Base-by-base conservation (phyloP, 2,113 vertebrate genomes). In the Tachycineta bicolor region DNA sequence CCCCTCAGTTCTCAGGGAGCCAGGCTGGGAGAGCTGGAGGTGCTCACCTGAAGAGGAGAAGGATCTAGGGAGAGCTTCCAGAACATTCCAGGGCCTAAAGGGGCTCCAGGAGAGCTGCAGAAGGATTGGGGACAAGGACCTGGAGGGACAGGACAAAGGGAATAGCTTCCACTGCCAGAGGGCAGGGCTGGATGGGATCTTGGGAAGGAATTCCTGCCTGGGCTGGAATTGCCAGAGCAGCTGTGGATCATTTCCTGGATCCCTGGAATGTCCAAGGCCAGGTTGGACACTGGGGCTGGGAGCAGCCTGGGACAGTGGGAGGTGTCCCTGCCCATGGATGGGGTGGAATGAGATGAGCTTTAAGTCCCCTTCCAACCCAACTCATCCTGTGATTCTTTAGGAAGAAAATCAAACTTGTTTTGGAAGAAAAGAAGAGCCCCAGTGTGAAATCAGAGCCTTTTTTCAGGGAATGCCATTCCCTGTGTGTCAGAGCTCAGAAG, bases 21-120 rank as follows among this genome's bases (percentile, higher is more conserved):
- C 64, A 62, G 55, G 13, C 29, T 71, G 75, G 50, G 34, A 73
- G 59, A 73, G 76, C 50, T 73, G 59, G 31, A 43, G 0, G 0
- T 26, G 67, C 0, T 65, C 44, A 0, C 14, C 43, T 50, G 43
- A 43, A 58, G 31, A 37, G 0, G 31, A 0, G 76, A 73, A 80
- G 41, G 56, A 0, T 31, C 5, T 50, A 56, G 49, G 67, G 21
- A 64, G 29, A 88, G 15, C 75, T 78, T 1, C 1, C 10, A 75
- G 70, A 12, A 6, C 70, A 9, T 58, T 0, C 0, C 53, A 68
- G 73, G 12, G 44, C 37, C 46, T 44, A 0, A 7, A 78, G 56
- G n/a, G 29, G 85, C 65, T 87, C 65, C 85, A 87, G 65, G 56
- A 79, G 74, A 63, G 75, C 75, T 87, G 84, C 2, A 70, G 84